Conservation (phyloP, 1,140 invertebrate species). For the Elysia chlorotica region DNA sequence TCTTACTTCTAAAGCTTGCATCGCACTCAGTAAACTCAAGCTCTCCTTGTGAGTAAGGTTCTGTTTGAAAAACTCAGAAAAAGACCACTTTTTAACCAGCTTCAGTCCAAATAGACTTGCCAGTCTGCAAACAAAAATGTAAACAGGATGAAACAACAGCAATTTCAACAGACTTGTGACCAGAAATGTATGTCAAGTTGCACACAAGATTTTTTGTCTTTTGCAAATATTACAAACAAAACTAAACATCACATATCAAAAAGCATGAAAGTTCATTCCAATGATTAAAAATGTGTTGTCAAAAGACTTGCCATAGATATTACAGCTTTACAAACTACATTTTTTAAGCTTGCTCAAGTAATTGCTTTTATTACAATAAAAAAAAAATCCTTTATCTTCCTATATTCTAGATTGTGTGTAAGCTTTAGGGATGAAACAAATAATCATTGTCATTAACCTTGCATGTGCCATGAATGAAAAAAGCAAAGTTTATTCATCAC, state of each 20-base stretch:
- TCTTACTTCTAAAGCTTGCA: conserved; percentile 73
- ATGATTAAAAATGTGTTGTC: background rate
- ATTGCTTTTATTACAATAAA: too few species aligned
- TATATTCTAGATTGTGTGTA: background rate
- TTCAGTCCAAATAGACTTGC: conserved; percentile 82
- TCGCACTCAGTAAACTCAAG: conserved; percentile 72
- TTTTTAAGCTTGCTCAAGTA: too few species aligned
- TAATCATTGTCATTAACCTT: background rate
- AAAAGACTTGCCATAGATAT: too few species aligned
- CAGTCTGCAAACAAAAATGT: conserved; percentile 64
- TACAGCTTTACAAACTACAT: too few species aligned
- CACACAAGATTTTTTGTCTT: background rate
- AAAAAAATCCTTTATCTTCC: background rate
- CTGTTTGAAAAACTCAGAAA: conserved; percentile 81
- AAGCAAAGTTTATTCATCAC: background rate
- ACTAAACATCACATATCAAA: too few species aligned
- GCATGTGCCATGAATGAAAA: background rate
- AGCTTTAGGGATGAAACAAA: background rate
- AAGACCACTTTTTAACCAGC: conserved; percentile 74
- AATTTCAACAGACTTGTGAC: background rate
- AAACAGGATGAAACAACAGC: background rate
- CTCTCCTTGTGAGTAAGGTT: conserved; percentile 67
- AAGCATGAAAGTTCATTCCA: too few species aligned
- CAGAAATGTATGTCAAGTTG: background rate
- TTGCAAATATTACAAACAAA: too few species aligned